phyloP scores from a whole-genome alignment of 2,113 vertebrate genomes.

The Phalacrocorax pelagicus region DNA sequence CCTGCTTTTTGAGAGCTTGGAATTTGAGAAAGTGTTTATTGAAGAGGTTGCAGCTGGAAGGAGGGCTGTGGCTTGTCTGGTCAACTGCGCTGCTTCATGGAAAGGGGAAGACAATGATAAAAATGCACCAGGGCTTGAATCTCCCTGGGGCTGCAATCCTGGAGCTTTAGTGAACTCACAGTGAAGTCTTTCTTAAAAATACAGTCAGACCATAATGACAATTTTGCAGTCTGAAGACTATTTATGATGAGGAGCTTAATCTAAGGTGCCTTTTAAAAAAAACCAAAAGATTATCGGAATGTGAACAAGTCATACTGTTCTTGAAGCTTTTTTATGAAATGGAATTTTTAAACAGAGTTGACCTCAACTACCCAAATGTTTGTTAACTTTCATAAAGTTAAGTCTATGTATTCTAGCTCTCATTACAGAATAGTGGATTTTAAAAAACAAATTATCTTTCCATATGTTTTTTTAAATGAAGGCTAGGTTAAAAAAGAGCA shows the following conservation, averaged over 20 bases:
- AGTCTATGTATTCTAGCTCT: neutral
- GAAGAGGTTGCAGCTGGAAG: neutral
- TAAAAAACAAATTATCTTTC: neutral
- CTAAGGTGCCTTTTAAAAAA: neutral
- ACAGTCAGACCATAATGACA: neutral
- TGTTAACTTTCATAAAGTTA: neutral
- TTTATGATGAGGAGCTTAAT: neutral
- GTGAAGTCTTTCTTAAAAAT: neutral
- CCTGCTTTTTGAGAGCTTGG: accelerated
- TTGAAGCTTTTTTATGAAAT: neutral
- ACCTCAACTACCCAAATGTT: neutral
- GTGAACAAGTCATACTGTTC: neutral
- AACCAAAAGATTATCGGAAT: neutral
- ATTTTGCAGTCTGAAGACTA: neutral
- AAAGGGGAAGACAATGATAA: neutral
- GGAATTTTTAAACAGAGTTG: neutral
- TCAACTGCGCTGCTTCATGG: accelerated
- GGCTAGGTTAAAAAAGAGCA: neutral
- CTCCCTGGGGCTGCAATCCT: neutral
- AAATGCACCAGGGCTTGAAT: neutral
- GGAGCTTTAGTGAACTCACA: neutral
- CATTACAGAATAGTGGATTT: neutral
- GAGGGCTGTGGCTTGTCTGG: neutral
- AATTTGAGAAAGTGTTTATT: neutral
- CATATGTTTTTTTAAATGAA: neutral